Percentiles rank a stretch among this genome's conserved stretches.
These are phyloP conservation scores for Entelurus aequoreus DNA, from an alignment of 2,113 vertebrate species.

Conservation along the genomic window DNA sequence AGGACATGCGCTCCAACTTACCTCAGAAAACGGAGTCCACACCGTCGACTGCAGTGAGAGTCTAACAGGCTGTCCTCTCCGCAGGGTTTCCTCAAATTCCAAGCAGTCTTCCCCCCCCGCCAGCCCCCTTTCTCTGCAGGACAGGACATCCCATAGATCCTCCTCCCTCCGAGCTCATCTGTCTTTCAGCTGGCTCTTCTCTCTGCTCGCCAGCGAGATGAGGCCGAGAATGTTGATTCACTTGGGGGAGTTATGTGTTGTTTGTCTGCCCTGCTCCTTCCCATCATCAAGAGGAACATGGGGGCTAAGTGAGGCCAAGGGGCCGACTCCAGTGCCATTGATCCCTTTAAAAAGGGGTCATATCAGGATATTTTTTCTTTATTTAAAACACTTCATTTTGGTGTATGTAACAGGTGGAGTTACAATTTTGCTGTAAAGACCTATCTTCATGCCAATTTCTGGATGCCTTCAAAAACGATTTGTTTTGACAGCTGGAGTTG, in stretches of 20 bases:
- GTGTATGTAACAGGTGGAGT: too few species aligned
- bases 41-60: conserved; percentile 4
- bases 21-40: conserved; percentile 29
- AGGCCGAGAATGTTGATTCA: conserved; percentile 71
- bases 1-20: conserved; percentile 18
- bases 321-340: too few species aligned
- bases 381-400: too few species aligned
- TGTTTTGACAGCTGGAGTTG: too few species aligned
- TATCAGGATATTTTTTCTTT: too few species aligned
- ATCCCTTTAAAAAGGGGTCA: too few species aligned
- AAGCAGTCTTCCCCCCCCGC: conserved; percentile 26
- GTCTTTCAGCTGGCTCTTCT: conserved; percentile 46
- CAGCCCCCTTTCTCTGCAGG: conserved; percentile 41
- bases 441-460: too few species aligned
- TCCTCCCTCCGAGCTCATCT: conserved; percentile 42
- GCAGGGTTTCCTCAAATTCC: conserved; percentile 20
- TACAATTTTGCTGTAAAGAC: too few species aligned
- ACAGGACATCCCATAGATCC: conserved; percentile 47
- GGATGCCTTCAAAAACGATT: too few species aligned
- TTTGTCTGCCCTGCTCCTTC: conserved; percentile 54
- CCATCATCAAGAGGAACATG: background rate
- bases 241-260: conserved; percentile 53
- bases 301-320: too few species aligned
- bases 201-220: conserved; percentile 57
- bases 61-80: conserved; percentile 14